Percentiles rank a stretch among this genome's conserved stretches.
phyloP scores from a whole-genome alignment of 2,888 invertebrate species.

The Cryptus viduatorius region DNA sequence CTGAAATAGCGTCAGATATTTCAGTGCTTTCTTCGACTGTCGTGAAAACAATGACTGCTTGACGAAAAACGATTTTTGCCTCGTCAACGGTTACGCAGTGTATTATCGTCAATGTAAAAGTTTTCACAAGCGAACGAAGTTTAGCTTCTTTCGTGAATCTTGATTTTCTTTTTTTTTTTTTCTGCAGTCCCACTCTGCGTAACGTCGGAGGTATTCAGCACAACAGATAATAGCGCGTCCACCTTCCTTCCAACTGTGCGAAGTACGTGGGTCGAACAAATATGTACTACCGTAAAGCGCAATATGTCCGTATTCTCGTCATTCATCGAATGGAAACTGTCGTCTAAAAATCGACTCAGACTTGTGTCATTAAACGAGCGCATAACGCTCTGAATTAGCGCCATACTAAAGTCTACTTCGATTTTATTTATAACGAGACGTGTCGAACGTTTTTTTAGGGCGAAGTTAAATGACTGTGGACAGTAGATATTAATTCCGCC shows the following conservation, averaged over 20 bases:
- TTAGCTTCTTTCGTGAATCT: neutral
- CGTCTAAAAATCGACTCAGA: conserved; percentile 1
- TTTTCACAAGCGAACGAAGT: neutral
- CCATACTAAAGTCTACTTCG: conserved; percentile 37
- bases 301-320: conserved; percentile 11
- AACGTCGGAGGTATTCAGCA: neutral
- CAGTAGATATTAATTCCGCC: conserved; percentile 35
- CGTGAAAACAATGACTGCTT: neutral
- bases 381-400: conserved; percentile 23
- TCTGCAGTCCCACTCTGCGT: too few species aligned
- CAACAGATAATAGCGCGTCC: conserved; percentile 23
- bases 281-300: conserved; percentile 42
- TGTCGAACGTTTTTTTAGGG: neutral
- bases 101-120: neutral
- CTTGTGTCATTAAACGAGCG: conserved; percentile 20
- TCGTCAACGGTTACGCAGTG: neutral
- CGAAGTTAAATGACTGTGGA: conserved; percentile 4
- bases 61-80: neutral
- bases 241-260: conserved; percentile 41
- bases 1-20: too few species aligned
- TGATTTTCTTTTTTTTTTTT: too few species aligned
- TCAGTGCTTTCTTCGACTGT: neutral
- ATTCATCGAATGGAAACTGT: neutral
- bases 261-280: conserved; percentile 53
- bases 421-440: conserved; percentile 1